Conservation (phyloP, 2,888 invertebrate species). For the Rhynchonema sp. region DNA sequence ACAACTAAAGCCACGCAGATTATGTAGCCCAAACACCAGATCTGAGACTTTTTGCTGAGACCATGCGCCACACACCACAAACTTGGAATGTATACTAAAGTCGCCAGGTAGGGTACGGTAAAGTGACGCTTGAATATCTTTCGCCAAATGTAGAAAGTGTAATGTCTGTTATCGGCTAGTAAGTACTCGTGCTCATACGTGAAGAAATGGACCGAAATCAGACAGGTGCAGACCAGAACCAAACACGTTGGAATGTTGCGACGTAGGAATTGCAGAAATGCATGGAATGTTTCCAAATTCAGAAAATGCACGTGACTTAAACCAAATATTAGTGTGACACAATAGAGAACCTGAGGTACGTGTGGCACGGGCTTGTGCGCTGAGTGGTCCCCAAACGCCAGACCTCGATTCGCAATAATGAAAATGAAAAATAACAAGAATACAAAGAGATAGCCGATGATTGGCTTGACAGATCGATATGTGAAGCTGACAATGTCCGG, state of each 20-base stretch:
- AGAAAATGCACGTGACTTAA: background rate
- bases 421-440: background rate
- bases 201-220: slow-evolving; percentile 36
- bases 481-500: no score
- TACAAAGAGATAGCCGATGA: background rate
- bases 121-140: slow-evolving; percentile 51
- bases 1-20: slow-evolving; percentile 44
- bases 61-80: slow-evolving; percentile 47
- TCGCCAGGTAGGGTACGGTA: slow-evolving; percentile 32
- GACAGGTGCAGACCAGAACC: slow-evolving; percentile 9
- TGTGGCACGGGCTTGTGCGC: slow-evolving; percentile 67
- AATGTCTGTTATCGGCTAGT: slow-evolving; percentile 86
- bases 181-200: slow-evolving; percentile 76
- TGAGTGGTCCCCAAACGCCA: slow-evolving; percentile 74
- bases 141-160: slow-evolving; percentile 84
- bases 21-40: slow-evolving; percentile 39
- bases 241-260: background rate
- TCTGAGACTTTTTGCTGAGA: slow-evolving; percentile 19
- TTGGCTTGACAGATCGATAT: no score
- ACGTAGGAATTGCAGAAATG: background rate
- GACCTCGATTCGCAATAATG: slow-evolving; percentile 39
- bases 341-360: slow-evolving; percentile 71
- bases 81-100: slow-evolving; percentile 40
- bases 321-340: slow-evolving; percentile 30
- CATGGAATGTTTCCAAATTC: background rate